Conservation (phyloP, 2,113 vertebrate genomes). For the Choloepus hoffmanni region DNA sequence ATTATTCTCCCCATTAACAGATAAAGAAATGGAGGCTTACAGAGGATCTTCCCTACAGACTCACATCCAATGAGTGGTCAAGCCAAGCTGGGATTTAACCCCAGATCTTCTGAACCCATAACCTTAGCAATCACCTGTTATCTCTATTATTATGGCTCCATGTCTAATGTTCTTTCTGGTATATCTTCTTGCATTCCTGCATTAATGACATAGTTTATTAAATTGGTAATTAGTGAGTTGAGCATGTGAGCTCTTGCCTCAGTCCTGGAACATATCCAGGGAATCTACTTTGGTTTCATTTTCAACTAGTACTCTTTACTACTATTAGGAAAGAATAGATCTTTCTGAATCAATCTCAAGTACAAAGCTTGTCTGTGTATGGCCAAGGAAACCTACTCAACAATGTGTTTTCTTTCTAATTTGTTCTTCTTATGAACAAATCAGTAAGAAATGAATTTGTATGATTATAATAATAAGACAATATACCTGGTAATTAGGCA, state of each 20-base stretch:
- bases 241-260: not conserved
- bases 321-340: not conserved
- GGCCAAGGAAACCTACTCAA: not conserved
- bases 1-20: conserved; percentile 12
- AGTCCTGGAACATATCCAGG: not conserved
- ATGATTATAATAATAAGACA: not conserved
- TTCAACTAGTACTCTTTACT: not conserved
- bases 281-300: conserved; percentile 18
- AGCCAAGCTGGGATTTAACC: not conserved
- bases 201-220: conserved; percentile 45
- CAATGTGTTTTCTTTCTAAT: not conserved
- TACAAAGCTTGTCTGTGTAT: not conserved
- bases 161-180: not conserved
- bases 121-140: not conserved
- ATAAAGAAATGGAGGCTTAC: not conserved
- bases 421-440: not conserved
- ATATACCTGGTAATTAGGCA: conserved; percentile 32
- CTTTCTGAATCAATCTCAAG: conserved; percentile 23
- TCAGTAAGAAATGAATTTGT: conserved; percentile 24
- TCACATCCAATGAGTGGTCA: not conserved
- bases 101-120: not conserved
- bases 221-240: not conserved
- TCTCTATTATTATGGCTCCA: not conserved
- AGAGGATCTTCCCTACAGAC: not conserved
- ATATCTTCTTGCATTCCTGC: conserved; percentile 10